These are phyloP conservation scores for Cydia strobilella DNA, from an alignment of 1,140 invertebrate genomes.

Conservation along the genomic window DNA sequence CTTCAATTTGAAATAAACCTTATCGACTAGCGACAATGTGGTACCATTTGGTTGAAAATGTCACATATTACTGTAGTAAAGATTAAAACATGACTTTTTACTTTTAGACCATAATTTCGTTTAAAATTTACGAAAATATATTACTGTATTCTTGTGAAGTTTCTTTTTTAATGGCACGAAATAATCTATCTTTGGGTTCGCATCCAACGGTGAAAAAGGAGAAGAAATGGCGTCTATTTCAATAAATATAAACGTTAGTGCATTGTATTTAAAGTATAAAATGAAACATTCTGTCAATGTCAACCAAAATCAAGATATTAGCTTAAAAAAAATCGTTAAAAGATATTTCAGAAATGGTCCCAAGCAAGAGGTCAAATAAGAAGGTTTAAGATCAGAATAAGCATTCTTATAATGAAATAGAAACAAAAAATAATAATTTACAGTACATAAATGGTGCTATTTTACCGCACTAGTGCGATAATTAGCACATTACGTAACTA, in stretches of 20 bases:
- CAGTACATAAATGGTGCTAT: too few relatives aligned
- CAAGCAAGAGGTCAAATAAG: neutral
- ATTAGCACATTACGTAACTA: too few relatives aligned
- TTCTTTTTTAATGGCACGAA: slow-evolving; percentile 15
- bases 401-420: neutral
- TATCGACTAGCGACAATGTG: too few relatives aligned
- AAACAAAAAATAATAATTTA: neutral
- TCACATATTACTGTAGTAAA: neutral
- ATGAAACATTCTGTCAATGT: neutral
- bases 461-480: too few relatives aligned
- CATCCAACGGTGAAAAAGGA: slow-evolving; percentile 13
- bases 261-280: neutral
- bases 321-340: too few relatives aligned
- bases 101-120: neutral
- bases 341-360: neutral
- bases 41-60: too few relatives aligned
- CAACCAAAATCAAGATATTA: too few relatives aligned
- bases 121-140: slow-evolving; percentile 9
- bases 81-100: slow-evolving; percentile 18
- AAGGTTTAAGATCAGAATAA: neutral
- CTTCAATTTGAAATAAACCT: too few relatives aligned
- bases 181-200: slow-evolving; percentile 27
- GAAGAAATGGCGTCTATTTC: neutral
- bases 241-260: neutral
- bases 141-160: slow-evolving; percentile 14